Percentiles rank a stretch among this genome's conserved stretches.
Evolutionary conservation across 1,140 invertebrate species (phyloP).

Genomic region (Sarcophaga bullata): DNA sequence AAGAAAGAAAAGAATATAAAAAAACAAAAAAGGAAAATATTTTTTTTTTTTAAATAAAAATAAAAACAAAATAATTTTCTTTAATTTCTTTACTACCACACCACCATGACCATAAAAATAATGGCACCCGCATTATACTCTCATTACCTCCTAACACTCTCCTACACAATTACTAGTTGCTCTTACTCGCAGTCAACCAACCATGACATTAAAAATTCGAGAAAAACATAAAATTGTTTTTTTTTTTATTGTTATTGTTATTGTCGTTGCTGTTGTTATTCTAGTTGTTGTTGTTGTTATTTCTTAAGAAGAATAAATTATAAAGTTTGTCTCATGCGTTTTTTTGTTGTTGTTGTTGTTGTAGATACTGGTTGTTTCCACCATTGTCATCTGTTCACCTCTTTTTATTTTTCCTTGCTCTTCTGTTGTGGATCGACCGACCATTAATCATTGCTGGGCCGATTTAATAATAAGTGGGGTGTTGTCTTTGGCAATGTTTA

Average conservation of each 20-base stretch:
- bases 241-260: conserved; percentile 2
- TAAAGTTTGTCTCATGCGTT: no score
- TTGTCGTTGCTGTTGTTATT: background rate
- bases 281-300: no score
- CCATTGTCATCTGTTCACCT: background rate
- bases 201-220: conserved; percentile 7
- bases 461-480: no score
- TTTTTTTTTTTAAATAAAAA: no score
- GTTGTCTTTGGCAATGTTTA: background rate
- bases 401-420: background rate
- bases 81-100: background rate
- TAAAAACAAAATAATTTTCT: background rate
- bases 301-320: no score
- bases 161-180: no score
- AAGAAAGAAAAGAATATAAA: background rate
- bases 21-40: no score
- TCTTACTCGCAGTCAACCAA: background rate
- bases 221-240: background rate
- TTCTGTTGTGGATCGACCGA: background rate
- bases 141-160: no score
- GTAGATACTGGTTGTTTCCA: background rate
- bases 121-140: background rate
- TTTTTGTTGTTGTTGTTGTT: conserved; percentile 3
- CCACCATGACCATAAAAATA: background rate
- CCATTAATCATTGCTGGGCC: no score